phyloP scores from a whole-genome alignment of 2,888 invertebrate species.

The Myopa testacea region DNA sequence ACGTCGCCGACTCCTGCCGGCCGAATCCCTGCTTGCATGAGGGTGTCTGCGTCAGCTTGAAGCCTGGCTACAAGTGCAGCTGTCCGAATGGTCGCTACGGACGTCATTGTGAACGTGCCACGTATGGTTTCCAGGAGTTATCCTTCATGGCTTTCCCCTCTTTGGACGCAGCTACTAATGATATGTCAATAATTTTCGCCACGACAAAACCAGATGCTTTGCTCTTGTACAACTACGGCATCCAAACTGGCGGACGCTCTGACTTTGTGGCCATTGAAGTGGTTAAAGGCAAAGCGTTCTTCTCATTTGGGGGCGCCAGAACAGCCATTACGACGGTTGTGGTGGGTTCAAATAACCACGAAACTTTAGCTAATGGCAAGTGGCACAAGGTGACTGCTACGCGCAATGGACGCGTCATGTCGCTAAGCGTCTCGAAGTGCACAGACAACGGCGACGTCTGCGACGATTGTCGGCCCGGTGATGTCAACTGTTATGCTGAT shows the following conservation, averaged over 20 bases:
- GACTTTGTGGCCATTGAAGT: constrained; percentile 94
- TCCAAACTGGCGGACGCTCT: constrained; percentile 87
- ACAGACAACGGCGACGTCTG: constrained; percentile 88
- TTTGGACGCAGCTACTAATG: constrained; percentile 88
- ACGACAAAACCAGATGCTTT: constrained; percentile 89
- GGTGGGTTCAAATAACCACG: constrained; percentile 70
- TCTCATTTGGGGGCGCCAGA: constrained; percentile 90
- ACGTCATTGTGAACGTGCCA: constrained; percentile 89
- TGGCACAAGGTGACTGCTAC: constrained; percentile 95
- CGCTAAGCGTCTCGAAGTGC: constrained; percentile 84
- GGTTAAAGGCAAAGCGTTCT: constrained; percentile 83
- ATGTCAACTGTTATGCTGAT: constrained; percentile 84
- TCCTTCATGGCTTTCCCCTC: constrained; percentile 91
- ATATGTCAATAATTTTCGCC: constrained; percentile 90
- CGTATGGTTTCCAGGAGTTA: constrained; percentile 88
- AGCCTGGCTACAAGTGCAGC: constrained; percentile 86
- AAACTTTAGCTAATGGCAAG: constrained; percentile 82
- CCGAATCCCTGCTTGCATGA: constrained; percentile 94
- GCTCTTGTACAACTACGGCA: constrained; percentile 91
- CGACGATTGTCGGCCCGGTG: constrained; percentile 86
- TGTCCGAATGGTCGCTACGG: constrained; percentile 92
- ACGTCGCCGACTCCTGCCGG: constrained; percentile 87
- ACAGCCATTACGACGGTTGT: constrained; percentile 87
- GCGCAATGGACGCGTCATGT: constrained; percentile 88
- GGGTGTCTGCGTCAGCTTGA: constrained; percentile 88